A percentile compares a stretch with the other conserved stretches of the same genome.
These are phyloP conservation scores for Halocaridina rubra DNA, from an alignment of 2,888 invertebrate species.

Conservation along the genomic window DNA sequence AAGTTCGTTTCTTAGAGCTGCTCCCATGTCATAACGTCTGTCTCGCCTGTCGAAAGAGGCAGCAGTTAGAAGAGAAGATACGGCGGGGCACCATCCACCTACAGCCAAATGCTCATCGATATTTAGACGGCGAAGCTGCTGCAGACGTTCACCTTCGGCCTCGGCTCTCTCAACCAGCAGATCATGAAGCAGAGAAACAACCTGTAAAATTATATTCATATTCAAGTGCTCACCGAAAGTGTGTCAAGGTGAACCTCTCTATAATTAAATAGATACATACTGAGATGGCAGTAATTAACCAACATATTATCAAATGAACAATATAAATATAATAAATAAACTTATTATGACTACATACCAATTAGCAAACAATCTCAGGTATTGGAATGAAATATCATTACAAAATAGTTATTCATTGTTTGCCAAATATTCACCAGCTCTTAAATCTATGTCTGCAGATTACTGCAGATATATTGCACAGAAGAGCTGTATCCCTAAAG, in stretches of 20 bases:
- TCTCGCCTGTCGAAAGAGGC: conserved; percentile 52
- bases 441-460: no score
- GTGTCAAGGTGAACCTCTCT: neutral
- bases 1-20: conserved; percentile 43
- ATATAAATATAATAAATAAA: no score
- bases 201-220: conserved; percentile 30
- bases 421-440: no score
- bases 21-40: conserved; percentile 51
- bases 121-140: conserved; percentile 29
- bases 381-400: neutral
- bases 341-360: no score
- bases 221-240: neutral
- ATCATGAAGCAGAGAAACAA: conserved; percentile 46
- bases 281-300: no score
- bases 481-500: no score
- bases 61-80: conserved; percentile 38
- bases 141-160: conserved; percentile 45
- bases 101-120: conserved; percentile 25
- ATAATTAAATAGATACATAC: neutral
- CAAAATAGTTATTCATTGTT: no score
- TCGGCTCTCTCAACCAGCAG: conserved; percentile 41
- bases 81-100: conserved; percentile 52
- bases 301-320: no score
- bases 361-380: no score
- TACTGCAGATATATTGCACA: no score